Evolutionary conservation across 2,113 vertebrate species (phyloP).

Genomic region (Chamaetylas fuelleborni): DNA sequence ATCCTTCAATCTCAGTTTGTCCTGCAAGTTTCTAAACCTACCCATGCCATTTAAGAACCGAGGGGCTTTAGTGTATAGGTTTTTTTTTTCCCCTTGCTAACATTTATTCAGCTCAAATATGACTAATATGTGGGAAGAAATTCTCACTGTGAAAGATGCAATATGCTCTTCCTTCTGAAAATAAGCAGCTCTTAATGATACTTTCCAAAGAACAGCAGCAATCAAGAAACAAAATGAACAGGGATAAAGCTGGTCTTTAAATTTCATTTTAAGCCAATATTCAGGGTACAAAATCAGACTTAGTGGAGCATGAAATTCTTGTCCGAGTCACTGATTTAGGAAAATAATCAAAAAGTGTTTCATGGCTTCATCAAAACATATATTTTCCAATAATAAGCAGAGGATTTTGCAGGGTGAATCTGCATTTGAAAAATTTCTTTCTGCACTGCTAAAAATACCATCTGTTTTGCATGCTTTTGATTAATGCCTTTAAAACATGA

Average conservation of each 20-base stretch:
- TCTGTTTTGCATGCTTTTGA: background rate
- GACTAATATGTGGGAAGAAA: background rate
- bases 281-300: background rate
- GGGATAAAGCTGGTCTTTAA: background rate
- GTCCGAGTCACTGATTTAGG: background rate
- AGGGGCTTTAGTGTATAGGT: fast-evolving
- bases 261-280: background rate
- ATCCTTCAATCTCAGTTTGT: background rate
- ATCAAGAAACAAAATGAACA: background rate
- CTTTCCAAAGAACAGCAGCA: background rate
- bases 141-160: background rate
- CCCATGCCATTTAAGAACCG: background rate
- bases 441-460: background rate
- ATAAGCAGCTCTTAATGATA: background rate
- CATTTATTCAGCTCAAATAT: background rate
- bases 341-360: conserved; percentile 1
- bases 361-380: background rate
- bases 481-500: background rate
- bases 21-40: background rate
- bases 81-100: background rate
- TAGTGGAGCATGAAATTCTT: background rate
- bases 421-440: background rate
- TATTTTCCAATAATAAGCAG: background rate
- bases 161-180: background rate
- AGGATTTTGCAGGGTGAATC: background rate